Evolutionary conservation across 2,113 vertebrate species (phyloP), one percentile per base, ranked within the genome.

Genomic region (Arvicanthis niloticus): DNA sequence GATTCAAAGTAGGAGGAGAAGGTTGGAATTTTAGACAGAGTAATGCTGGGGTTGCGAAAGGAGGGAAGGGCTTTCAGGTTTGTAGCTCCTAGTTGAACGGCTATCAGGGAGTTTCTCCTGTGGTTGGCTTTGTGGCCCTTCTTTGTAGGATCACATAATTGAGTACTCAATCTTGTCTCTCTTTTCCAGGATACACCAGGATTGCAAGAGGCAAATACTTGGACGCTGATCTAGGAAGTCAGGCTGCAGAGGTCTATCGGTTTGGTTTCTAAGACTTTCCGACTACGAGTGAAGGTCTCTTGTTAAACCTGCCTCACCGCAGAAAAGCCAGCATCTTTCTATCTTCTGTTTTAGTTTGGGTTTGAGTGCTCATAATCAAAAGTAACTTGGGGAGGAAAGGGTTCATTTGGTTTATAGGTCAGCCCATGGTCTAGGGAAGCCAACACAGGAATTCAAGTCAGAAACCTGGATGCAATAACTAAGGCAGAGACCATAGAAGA

Each of bases 121-220:
- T 6, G 26, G 26, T 51, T 51, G 51, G 51, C 10, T 51, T 51
- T 17, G 56, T 53, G 22, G 34, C 1, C 16, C 22, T 45, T 26
- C 75, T 42, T 62, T 31, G 48, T 6, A 68, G 17, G n/a, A 16
- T 21, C 5, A 48, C 21, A n/a, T 10, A 0, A 0, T 4, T 70
- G 34, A 16, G 9, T 51, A 22, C 1, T 53, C 65, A 7, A 19
- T 75, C 45, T 37, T 42, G 21, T 24, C 34, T 76, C 29, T 60
- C 8, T 2, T n/a, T 26, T 21, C 42, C 53, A 29, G 29, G 62
- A 40, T 51, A 68, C 19, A 68, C 1, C n/a, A 51, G 58, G 56
- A 78, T 45, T 13, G 22, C 9, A 70, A 78, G 13, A 48, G 68
- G 7, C 13, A 19, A 60, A n/a, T 34, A 56, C 58, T 31, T 82